Base-by-base conservation (phyloP, 2,797 vertebrate species). In the Platyrinchus mystaceus region DNA sequence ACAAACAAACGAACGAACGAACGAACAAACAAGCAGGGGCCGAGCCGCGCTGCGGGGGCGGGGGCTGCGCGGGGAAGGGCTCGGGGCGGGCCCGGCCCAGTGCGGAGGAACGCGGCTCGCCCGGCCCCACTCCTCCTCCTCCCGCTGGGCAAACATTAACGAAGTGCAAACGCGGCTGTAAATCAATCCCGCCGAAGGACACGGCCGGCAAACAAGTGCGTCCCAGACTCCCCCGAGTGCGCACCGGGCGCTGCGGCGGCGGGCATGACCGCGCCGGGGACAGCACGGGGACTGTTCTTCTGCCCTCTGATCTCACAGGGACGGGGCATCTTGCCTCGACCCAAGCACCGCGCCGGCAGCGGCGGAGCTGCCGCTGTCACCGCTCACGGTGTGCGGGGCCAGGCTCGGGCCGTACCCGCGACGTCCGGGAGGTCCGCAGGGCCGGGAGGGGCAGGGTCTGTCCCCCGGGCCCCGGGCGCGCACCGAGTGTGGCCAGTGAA, bases 111-210 rank as follows among this genome's bases (percentile, higher is more conserved):
- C 64, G 84, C 64, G 52, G 37, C 22, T 44, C 17, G 22, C 87
- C 68, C 41, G 41, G 78, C 74, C 69, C 84, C 56, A 23, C 85
- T 84, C 88, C 90, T 69, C 86, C 83, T 47, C 85, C 96, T 97
- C 97, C 89, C 92, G 43, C 87, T 96, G 97, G 98, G 97, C 98
- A 98, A 99, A 99, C 97, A 99, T 99, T 99, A 99, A 99, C 98
- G 98, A 98, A 98, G 95, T 97, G 95, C 97, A 98, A 98, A 97
- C 94, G 97, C 91, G 90, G 98, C 96, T 97, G 98, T 98, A 98
- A 99, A 99, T 99, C 98, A 98, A 98, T 97, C 95, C 82, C 68
- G 66, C 95, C 93, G 94, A 99, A 99, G 98, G 99, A 98, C 98
- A 96, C 95, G 87, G 94, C 97, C 85, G 95, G 97, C 97, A 98